Percentiles rank a stretch among this genome's conserved stretches.
Conservation (phyloP, 2,797 vertebrate species). For the Danio jaintianensis region DNA sequence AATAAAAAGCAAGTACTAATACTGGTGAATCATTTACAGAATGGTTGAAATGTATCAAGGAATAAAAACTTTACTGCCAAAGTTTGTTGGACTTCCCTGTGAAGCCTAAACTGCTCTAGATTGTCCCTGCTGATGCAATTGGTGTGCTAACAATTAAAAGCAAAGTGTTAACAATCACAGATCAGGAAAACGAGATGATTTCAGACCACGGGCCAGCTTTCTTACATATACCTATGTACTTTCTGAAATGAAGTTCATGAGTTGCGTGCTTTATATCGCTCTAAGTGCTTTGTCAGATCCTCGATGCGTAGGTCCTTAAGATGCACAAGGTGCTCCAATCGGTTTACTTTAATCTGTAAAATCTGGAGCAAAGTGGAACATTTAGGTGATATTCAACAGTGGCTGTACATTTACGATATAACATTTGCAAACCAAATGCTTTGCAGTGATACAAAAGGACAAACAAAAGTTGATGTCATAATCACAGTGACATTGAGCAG, state of each 20-base stretch:
- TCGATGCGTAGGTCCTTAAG: slow-evolving; percentile 81
- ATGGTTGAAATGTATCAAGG: background rate
- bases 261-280: slow-evolving; percentile 69
- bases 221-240: background rate
- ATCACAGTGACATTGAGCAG: background rate
- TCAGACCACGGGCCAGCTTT: background rate
- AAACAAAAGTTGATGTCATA: background rate
- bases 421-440: background rate
- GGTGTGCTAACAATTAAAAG: background rate
- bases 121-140: background rate
- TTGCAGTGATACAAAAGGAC: background rate
- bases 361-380: slow-evolving; percentile 69
- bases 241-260: slow-evolving; percentile 42
- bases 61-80: background rate
- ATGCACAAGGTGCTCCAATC: slow-evolving; percentile 81
- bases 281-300: slow-evolving; percentile 74
- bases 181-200: background rate
- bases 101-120: background rate
- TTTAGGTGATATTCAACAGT: background rate
- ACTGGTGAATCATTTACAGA: background rate
- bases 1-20: background rate
- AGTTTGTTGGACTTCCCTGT: background rate
- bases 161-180: background rate
- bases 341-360: slow-evolving; percentile 82
- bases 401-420: background rate